These are phyloP conservation scores for Lutraria lutraria DNA, from an alignment of 2,888 invertebrate genomes.

Conservation along the genomic window DNA sequence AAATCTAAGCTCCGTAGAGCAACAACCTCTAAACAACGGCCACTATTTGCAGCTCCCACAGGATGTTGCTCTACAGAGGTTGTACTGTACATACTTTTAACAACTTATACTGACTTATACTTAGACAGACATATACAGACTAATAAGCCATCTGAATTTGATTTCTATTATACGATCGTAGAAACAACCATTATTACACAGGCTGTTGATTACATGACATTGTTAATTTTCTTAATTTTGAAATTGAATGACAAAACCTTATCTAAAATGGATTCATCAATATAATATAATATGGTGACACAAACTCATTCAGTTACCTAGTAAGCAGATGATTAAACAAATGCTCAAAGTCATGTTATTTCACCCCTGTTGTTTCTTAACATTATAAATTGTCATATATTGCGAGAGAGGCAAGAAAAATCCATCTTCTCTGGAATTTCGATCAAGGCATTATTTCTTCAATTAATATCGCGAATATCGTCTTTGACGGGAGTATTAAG, in stretches of 20 bases:
- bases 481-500: constrained; percentile 64
- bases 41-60: no score
- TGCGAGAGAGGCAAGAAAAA: constrained; percentile 25
- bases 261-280: background rate
- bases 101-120: no score
- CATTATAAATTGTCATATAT: constrained; percentile 49
- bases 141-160: no score
- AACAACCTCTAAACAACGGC: no score
- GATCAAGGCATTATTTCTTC: constrained; percentile 57
- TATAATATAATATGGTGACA: no score
- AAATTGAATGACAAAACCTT: background rate
- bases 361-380: constrained; percentile 11
- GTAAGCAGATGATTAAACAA: background rate
- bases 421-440: constrained; percentile 46
- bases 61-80: no score
- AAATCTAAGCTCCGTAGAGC: no score
- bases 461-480: constrained; percentile 66
- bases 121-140: no score
- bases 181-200: background rate
- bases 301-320: background rate
- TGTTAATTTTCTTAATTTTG: background rate
- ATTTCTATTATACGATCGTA: background rate
- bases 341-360: constrained; percentile 3
- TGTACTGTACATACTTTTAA: no score
- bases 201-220: background rate